Evolutionary conservation across 2,113 vertebrate species (phyloP), one percentile per base, ranked within the genome.

Genomic region (Ophthalmolycus amberensis): DNA sequence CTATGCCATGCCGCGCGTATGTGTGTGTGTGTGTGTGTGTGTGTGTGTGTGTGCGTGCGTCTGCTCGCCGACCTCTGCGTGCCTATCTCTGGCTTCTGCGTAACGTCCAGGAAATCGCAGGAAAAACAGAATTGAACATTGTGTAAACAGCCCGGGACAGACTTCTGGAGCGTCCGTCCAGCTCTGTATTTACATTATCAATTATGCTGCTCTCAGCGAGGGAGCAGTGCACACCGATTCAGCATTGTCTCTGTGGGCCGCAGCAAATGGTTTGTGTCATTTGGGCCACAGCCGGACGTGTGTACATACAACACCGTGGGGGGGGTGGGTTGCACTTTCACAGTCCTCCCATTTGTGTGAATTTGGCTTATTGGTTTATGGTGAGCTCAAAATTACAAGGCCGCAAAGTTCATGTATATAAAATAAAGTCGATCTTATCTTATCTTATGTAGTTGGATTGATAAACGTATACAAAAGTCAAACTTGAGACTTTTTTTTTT

Each of bases 81-180:
- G 88, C 87, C 87, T 88, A 84, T 90, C 72, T 85, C 82, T 79
- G 92, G 91, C 89, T 85, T 90, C 92, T 95, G 95, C 48, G 42
- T 81, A 94, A 92, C 59, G 6, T 95, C 94, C 94, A 94, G 94
- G 94, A 96, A 95, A 93, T 93, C 73, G 71, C 82, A 91, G 85
- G 91, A 89, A 93, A 94, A 95, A 94, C 94, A 92, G 85, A 93
- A 93, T 90, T 91, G 88, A 88, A 90, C 90, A 84, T 92, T 92
- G 86, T 92, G 93, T 95, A 95, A 95, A 95, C 94, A 95, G 79
- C 34, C 69, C 85, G 81, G 88, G 88, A 88, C 88, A 84, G 91
- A 94, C 88, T 93, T 92, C 70, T 91, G 89, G 89, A 84, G 86
- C 71, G 52, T 89, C 88, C 81, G 82, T 94, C 93, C 93, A 95